Conservation (phyloP, 2,888 invertebrate species). For the Tenthredo notha region DNA sequence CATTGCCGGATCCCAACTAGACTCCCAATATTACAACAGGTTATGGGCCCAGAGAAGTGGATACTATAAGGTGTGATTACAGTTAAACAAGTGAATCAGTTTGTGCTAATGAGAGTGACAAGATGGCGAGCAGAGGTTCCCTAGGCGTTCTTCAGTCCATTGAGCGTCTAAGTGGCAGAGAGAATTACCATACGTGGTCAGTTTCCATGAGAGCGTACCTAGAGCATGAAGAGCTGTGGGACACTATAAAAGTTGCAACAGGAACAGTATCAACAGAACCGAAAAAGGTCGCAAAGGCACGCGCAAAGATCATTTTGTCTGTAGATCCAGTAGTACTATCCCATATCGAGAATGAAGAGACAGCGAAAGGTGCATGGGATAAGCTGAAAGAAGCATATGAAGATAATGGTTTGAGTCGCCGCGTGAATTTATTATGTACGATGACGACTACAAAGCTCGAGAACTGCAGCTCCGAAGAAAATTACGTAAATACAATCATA, state of each 20-base stretch:
- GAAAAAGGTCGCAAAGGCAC: slow-evolving; percentile 13
- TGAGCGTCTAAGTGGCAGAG: neutral
- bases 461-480: slow-evolving; percentile 15
- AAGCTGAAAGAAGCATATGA: neutral
- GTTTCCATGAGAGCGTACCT: neutral
- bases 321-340: neutral
- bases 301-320: neutral
- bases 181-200: slow-evolving; percentile 1
- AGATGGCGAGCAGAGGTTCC: neutral
- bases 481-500: slow-evolving; percentile 6
- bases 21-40: too few relatives aligned
- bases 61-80: too few relatives aligned
- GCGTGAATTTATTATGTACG: neutral
- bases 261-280: neutral
- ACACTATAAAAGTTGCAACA: neutral
- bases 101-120: too few relatives aligned
- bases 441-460: neutral
- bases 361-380: neutral
- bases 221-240: neutral
- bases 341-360: neutral
- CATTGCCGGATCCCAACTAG: too few relatives aligned
- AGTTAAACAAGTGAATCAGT: too few relatives aligned
- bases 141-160: slow-evolving; percentile 7
- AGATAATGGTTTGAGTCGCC: neutral
- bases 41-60: too few relatives aligned